Base-by-base conservation (phyloP, 2,888 invertebrate species). In the Geophilus truncorum region DNA sequence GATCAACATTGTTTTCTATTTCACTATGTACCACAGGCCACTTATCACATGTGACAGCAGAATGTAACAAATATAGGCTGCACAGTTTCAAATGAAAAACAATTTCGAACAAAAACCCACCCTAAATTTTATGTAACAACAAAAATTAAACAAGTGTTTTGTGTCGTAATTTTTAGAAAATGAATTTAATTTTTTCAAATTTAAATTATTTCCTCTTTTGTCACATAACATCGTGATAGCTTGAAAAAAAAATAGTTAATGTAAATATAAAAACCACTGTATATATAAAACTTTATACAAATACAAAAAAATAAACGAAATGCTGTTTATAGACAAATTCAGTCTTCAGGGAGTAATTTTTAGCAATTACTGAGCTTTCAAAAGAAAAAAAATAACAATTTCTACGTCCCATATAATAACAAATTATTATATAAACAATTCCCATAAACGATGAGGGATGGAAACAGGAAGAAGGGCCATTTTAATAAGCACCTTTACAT, bases 1-100 rank as follows among this genome's bases (percentile, higher is more conserved):
- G 57, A 57, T 57, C 57, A 57, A 57, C 57, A 57, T 57, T 23
- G 57, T 57, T 57, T 57, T 57, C 57, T 57, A 57, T 57, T 57
- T 57, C 57, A 57, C 57, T 57, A 57, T 57, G 57, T 57, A 57
- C 57, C 57, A 57, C 57, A 57, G 57, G 57, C 57, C 21, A 57
- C 57, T 57, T 57, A 57, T 57, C 57, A 57, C 57, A 57, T 57
- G 57, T 57, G 57, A 57, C 57, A 57, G 57, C 57, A 57, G 57
- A 57, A 57, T 57, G 23, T 57, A 57, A 57, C 57, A 57, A 57
- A 57, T 57, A 57, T 57, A 57, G 57, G 57, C 57, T 57, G 57
- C 57, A 57, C 57, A 9, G 18, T 57, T 57, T 57, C 57, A 21
- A 57, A 57, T 57, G 10, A 18, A 21, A 23, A 57, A 57, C 18